Evolutionary conservation across 64 coral and sea anemone genomes (phyloP), one percentile per base, ranked within the genome.

Genomic region (Dendrophyllia cribrosa): DNA sequence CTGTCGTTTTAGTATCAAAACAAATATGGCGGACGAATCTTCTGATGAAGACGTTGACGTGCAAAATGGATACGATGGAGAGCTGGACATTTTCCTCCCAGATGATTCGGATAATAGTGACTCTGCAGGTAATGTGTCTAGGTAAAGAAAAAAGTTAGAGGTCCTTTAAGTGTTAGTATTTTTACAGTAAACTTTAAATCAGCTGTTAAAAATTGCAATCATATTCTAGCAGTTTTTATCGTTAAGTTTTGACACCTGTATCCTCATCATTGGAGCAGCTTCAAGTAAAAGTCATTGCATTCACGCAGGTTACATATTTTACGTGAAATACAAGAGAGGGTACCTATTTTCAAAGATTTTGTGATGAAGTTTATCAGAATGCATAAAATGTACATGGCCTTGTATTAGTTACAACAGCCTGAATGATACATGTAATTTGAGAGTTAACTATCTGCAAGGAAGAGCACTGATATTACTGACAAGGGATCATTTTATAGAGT

Each of bases 1-100:
- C 77, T 45, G 56, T 24, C 51, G 51, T 20, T 25, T 64, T 49
- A 25, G 25, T 43, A 93, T 74, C 87, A 96, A 91, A 95, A 99
- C 91, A 95, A 99, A 90, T 59, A 98, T 98, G 96, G 95, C 93
- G 74, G 94, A 96, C 60, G 97, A 99, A 43, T 85, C 80, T 17
- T 92, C 94, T 3, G 80, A 84, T 20, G 90, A 92, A 59, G 93
- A 91, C 9, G 79, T 91, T 45, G 83, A 93, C 14, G 75, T 90
- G 59, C 74, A 93, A 79, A 93, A 99, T 93, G 97, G 91, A 3
- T 90, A 91, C 76, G 94, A 96, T 71, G 87, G 89, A 16, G 96
- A 93, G 79, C 44, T 91, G 13, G 74, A 98, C 15, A 50, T 81
- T 17, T 88, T 88, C 53, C 45, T 79, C 24, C 80, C 73, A 12